Percentiles rank a stretch among this genome's conserved stretches.
Evolutionary conservation across 1,140 invertebrate species (phyloP).

Genomic region (Drosophila rhopaloa): DNA sequence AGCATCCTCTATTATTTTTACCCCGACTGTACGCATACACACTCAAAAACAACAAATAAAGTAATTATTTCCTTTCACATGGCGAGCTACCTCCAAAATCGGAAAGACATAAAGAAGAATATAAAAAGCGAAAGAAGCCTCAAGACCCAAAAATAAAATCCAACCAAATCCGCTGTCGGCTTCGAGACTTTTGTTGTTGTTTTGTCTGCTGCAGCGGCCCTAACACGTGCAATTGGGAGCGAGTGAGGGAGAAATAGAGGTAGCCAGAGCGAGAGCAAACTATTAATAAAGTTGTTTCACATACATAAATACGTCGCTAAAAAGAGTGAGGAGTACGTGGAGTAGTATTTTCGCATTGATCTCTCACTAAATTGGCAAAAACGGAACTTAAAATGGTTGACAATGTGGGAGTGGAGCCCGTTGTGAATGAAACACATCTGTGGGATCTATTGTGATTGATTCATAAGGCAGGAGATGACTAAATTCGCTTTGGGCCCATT

Average conservation of each 20-base stretch:
- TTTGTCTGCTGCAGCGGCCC: constrained; percentile 36
- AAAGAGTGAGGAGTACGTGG: neutral
- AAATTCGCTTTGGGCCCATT: constrained; percentile 16
- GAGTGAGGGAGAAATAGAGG: constrained; percentile 6
- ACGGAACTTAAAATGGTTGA: constrained; percentile 38
- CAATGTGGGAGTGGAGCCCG: constrained; percentile 13
- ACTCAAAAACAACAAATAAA: constrained; percentile 66
- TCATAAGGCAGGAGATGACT: constrained; percentile 43
- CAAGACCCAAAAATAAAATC: constrained; percentile 67
- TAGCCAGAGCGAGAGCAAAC: constrained; percentile 5
- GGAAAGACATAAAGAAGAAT: constrained; percentile 59
- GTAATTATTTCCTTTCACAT: constrained; percentile 81
- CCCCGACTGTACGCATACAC: constrained; percentile 22
- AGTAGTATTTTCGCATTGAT: constrained; percentile 27
- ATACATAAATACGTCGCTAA: neutral
- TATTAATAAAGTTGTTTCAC: constrained; percentile 13
- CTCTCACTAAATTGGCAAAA: constrained; percentile 17
- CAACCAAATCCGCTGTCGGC: constrained; percentile 36
- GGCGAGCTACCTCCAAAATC: constrained; percentile 54
- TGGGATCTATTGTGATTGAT: constrained; percentile 37
- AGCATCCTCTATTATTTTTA: neutral
- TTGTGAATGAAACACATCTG: constrained; percentile 35
- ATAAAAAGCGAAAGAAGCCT: constrained; percentile 45
- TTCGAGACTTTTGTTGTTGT: constrained; percentile 26
- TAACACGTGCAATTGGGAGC: constrained; percentile 57